Evolutionary conservation across 2,113 vertebrate species (phyloP), one percentile per base, ranked within the genome.

Genomic region (Tachysurus fulvidraco): DNA sequence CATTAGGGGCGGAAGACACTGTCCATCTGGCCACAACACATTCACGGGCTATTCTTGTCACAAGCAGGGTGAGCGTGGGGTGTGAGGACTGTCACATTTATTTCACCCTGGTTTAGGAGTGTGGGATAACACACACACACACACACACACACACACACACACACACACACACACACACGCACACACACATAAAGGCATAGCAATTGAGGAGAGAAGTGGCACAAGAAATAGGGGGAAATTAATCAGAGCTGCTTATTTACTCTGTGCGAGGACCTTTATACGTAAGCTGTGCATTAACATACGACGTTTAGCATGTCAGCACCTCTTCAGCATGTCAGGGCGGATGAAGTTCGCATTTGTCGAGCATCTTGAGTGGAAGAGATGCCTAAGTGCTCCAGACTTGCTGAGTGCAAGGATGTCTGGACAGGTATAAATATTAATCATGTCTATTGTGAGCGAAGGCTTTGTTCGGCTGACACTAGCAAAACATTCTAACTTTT

Each of bases 361-460:
- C 76, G 65, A 80, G 57, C 71, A 83, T 23, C 59, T 17, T 52
- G 12, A 25, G 50, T 71, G 86, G 77, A 84, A 60, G 28, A 28
- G 30, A 62, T 2, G 67, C 36, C 67, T 77, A 84, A 84, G 54
- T 44, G 82, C 54, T 87, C 60, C 81, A 85, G 87, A 77, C 65
- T 77, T 84, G 74, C 73, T 88, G 82, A 89, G 78, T 85, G 71
- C 46, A 77, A 80, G 67, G 76, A 65, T 74, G 76, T 88, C 85
- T 88, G 86, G 84, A 89, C 82, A 83, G 82, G 81, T 88, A 87
- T 89, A 87, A 89, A 91, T 91, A 90, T 91, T 84, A 88, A 90
- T 89, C 83, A 84, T 86, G 46, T 86, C 87, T 81, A 89, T 89
- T 88, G 89, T 88, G 82, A 83, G 79, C 85, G 52, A 65, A 67